Base-by-base conservation (phyloP, 2,113 vertebrate genomes). In the Xenopus tropicalis region DNA sequence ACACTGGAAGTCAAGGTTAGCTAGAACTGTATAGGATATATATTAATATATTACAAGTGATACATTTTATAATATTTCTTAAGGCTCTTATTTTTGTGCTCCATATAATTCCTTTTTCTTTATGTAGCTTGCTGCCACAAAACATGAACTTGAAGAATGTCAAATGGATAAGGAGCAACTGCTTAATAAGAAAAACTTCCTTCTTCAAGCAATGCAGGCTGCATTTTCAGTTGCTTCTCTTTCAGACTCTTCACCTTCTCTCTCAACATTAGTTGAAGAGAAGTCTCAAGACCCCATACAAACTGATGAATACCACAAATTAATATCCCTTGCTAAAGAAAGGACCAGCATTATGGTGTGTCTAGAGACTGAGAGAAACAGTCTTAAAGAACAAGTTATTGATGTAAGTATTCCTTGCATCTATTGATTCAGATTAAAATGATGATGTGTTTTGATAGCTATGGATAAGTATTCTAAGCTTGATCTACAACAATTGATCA, bases 1-100 rank as follows among this genome's bases (percentile, higher is more conserved):
- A 63, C 82, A 70, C 23, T 84, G 1, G 82, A 70, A 25, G 25
- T 63, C 19, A 82, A 92, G 82, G 91, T 93, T 61, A 74, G 85
- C 81, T 54, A 17, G 19, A n/a, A n/a, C 29, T 37, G 52, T 82
- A 44, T 70, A 77, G 13, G 48, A 65, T 68, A 37, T 37, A 37
- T 37, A n/a, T n/a, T n/a, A n/a, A n/a, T 4, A 37, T 37, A 37
- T 37, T 8, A 37, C 29, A 37, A 9, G 2, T 37, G 29, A n/a
- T n/a, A n/a, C n/a, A n/a, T n/a, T n/a, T n/a, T n/a, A n/a, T n/a
- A n/a, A n/a, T n/a, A n/a, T n/a, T n/a, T n/a, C n/a, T n/a, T n/a
- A n/a, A n/a, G n/a, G n/a, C n/a, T 37, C 10, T 37, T 37, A 37
- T 2, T 37, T 37, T 37, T 37, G 29, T 37, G 3, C 10, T 37